Evolutionary conservation across 2,113 vertebrate genomes (phyloP).

Genomic region (Pycnonotus jocosus): DNA sequence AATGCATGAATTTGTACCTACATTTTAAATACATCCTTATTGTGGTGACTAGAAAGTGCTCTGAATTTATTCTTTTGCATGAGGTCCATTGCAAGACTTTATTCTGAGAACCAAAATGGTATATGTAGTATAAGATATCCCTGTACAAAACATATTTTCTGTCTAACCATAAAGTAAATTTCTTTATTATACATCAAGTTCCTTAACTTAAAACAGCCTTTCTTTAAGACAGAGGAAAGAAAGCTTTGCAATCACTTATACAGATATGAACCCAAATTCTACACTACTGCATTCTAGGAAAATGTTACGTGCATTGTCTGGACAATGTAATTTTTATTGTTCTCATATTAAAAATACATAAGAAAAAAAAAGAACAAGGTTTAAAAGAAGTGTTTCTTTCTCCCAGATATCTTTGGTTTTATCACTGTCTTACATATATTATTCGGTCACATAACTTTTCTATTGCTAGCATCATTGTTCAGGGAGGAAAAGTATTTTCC

Average conservation of each 20-base stretch:
- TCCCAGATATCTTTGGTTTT: not conserved
- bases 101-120: not conserved
- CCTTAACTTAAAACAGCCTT: not conserved
- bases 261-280: not conserved
- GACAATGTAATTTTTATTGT: not conserved
- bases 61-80: not conserved
- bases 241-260: not conserved
- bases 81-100: not conserved
- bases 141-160: not conserved
- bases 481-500: not conserved
- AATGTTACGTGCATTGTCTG: not conserved
- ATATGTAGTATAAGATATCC: not conserved
- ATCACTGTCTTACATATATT: not conserved
- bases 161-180: not conserved
- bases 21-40: constrained; percentile 26
- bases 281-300: not conserved
- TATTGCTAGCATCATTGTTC: not conserved
- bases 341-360: not conserved
- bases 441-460: not conserved
- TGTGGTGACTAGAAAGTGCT: not conserved
- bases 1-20: constrained; percentile 37
- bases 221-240: not conserved
- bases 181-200: not conserved
- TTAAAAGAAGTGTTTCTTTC: not conserved
- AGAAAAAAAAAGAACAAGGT: not conserved